phyloP scores from a whole-genome alignment of 2,113 vertebrate genomes.

The Canis aureus region DNA sequence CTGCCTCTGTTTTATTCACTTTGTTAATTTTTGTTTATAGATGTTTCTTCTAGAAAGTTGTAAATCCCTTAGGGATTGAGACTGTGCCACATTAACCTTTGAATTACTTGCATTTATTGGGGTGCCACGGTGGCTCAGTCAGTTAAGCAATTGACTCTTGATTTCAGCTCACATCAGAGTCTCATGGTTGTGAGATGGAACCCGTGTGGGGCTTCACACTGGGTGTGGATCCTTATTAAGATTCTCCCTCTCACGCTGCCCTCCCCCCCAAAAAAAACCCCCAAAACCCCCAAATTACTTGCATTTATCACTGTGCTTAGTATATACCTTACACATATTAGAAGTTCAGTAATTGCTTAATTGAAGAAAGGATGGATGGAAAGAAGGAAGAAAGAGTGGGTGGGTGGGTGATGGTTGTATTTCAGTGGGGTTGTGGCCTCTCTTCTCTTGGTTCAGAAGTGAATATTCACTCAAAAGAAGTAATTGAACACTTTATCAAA shows the following conservation, averaged over 20 bases:
- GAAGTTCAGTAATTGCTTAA: neutral
- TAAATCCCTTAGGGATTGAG: neutral
- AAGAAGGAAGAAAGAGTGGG: neutral
- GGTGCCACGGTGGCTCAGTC: neutral
- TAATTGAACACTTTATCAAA: neutral
- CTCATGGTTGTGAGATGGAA: neutral
- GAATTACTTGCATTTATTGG: neutral
- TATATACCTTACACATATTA: neutral
- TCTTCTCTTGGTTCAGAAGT: neutral
- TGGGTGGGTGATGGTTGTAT: neutral
- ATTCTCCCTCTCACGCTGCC: neutral
- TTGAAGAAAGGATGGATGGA: neutral
- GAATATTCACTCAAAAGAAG: neutral
- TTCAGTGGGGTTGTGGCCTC: neutral
- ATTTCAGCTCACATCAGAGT: neutral
- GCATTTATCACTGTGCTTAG: neutral
- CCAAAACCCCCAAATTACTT: neutral
- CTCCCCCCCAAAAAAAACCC: neutral
- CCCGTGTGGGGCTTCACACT: neutral
- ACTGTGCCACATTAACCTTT: neutral
- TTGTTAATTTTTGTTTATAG: neutral
- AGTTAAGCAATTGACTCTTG: neutral
- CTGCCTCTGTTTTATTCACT: neutral
- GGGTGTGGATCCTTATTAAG: too few species aligned
- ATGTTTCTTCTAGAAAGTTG: slow-evolving; percentile 6